phyloP scores from a whole-genome alignment of 2,113 vertebrate genomes.

The Mola mola region DNA sequence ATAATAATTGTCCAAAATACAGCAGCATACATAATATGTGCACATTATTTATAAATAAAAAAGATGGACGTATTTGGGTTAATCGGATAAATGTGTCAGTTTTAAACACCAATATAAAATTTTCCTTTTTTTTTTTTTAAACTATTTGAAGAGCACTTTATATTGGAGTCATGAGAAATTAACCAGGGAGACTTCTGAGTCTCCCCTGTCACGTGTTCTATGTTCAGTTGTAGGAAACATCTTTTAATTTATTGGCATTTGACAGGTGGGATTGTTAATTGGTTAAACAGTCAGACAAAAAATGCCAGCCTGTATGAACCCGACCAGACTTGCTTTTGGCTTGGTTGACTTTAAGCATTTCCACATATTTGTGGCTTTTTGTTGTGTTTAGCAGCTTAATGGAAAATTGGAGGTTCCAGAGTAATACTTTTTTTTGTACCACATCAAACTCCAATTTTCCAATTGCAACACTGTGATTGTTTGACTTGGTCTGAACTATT shows the following conservation, averaged over 20 bases:
- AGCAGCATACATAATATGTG: no score
- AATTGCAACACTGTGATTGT: no score
- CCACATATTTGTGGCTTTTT: constrained; percentile 44
- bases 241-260: constrained; percentile 3
- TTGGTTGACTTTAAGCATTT: constrained; percentile 1
- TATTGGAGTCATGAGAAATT: no score
- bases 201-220: not conserved
- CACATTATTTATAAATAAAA: no score
- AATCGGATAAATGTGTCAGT: no score
- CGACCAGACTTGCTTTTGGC: constrained; percentile 40
- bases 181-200: not conserved
- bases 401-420: constrained; percentile 8
- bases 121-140: no score
- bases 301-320: constrained; percentile 27
- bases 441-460: no score
- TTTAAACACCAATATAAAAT: no score
- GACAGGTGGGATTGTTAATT: constrained; percentile 29
- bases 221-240: not conserved
- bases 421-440: not conserved
- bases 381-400: not conserved
- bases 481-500: not conserved
- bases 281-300: constrained; percentile 21
- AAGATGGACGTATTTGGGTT: no score
- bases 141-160: no score
- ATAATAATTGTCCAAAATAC: no score